Evolutionary conservation across 2,797 vertebrate genomes (phyloP).

Genomic region (Hylomyscus alleni): DNA sequence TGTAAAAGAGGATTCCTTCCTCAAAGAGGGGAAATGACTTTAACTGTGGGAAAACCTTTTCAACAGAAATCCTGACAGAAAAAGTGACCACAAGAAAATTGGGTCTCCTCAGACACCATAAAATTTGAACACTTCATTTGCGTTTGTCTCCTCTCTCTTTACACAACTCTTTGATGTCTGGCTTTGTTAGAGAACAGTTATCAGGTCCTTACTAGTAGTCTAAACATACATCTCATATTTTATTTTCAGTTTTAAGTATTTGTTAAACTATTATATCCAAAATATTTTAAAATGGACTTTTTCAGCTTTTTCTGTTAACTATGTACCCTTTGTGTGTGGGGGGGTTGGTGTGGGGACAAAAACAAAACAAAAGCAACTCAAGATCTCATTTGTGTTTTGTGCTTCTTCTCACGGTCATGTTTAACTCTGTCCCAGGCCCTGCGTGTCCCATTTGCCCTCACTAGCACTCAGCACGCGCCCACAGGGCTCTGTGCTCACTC

Average conservation of each 20-base stretch:
- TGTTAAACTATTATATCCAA: constrained; percentile 49
- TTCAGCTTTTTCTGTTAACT: neutral
- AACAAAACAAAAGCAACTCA: neutral
- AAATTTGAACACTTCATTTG: constrained; percentile 40
- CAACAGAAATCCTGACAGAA: constrained; percentile 46
- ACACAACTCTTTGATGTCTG: constrained; percentile 45
- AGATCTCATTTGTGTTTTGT: constrained; percentile 62
- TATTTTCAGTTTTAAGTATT: constrained; percentile 66
- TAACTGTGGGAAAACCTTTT: constrained; percentile 20
- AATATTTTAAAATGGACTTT: constrained; percentile 76
- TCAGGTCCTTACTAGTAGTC: constrained; percentile 25
- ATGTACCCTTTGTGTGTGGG: neutral
- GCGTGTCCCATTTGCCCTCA: neutral
- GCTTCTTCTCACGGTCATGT: constrained; percentile 33
- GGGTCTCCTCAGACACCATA: constrained; percentile 4
- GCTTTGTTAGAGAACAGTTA: constrained; percentile 56
- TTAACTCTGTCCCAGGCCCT: constrained; percentile 41
- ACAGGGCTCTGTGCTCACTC: constrained; percentile 4
- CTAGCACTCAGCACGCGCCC: constrained; percentile 4
- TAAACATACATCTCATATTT: neutral
- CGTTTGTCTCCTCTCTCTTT: constrained; percentile 6
- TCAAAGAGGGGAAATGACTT: constrained; percentile 27
- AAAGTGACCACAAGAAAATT: constrained; percentile 61
- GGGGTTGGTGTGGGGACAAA: neutral
- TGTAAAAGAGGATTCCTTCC: constrained; percentile 27